phyloP scores from a whole-genome alignment of 2,113 vertebrate species.

The Myocastor coypus region DNA sequence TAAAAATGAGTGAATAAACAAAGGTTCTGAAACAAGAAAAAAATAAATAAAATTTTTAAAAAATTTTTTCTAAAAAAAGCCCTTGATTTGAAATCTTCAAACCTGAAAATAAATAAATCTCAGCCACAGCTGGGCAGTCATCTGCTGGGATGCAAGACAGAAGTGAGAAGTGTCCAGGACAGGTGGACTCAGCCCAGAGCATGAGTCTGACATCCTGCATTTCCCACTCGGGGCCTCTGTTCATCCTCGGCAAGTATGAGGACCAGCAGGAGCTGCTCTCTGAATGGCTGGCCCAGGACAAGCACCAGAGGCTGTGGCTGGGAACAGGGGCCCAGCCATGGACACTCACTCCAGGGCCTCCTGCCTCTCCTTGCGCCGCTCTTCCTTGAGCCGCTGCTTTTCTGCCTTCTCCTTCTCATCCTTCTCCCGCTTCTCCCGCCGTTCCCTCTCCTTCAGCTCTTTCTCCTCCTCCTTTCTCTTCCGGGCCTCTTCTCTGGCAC shows the following conservation, averaged over 20 bases:
- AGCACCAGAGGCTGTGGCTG: not conserved
- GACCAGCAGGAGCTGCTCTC: not conserved
- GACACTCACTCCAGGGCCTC: constrained; percentile 93
- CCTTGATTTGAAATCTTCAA: not conserved
- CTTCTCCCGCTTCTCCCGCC: constrained; percentile 88
- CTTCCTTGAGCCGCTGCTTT: constrained; percentile 93
- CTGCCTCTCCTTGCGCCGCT: constrained; percentile 93
- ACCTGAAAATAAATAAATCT: not conserved
- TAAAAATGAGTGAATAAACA: no score
- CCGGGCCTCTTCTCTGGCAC: constrained; percentile 92
- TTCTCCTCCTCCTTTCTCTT: constrained; percentile 93
- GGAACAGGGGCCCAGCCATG: rapidly evolving
- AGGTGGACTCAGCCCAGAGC: not conserved
- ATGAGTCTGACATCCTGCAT: not conserved
- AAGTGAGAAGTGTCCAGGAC: not conserved
- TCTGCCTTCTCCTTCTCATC: constrained; percentile 92
- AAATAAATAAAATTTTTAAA: no score
- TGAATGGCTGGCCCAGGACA: not conserved
- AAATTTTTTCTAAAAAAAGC: no score
- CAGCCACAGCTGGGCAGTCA: not conserved
- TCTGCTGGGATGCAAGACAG: not conserved
- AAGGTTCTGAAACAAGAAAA: no score
- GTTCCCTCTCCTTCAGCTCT: constrained; percentile 94
- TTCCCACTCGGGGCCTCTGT: not conserved
- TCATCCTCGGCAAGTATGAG: not conserved